phyloP scores from a whole-genome alignment of 2,113 vertebrate genomes.

The Lycocorax pyrrhopterus region DNA sequence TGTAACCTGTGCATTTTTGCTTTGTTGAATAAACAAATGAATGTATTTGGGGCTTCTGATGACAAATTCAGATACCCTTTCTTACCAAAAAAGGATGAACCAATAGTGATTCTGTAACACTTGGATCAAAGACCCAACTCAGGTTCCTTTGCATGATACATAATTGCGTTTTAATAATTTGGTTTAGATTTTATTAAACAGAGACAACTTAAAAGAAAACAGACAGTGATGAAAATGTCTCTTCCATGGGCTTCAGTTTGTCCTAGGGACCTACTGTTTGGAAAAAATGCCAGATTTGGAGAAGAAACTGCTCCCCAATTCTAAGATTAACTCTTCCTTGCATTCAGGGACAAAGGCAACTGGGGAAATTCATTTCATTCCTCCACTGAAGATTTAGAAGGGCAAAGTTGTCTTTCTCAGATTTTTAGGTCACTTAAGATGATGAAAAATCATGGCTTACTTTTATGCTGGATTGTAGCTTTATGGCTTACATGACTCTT shows the following conservation, averaged over 20 bases:
- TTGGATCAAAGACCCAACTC: not conserved
- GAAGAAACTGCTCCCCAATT: not conserved
- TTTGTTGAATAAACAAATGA: not conserved
- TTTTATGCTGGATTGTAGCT: not conserved
- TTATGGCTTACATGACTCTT: not conserved
- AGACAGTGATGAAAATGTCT: not conserved
- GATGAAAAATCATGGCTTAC: not conserved
- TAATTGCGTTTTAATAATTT: not conserved
- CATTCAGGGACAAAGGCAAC: not conserved
- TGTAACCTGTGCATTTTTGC: not conserved
- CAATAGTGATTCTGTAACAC: not conserved
- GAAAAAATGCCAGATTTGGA: not conserved
- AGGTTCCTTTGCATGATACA: not conserved
- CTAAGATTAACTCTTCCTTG: not conserved
- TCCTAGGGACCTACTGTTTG: not conserved
- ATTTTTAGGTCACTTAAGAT: not conserved
- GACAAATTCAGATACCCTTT: not conserved
- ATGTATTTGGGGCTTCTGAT: not conserved
- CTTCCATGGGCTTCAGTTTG: not conserved
- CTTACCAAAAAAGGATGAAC: not conserved
- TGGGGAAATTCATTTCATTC: not conserved
- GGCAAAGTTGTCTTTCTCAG: not conserved
- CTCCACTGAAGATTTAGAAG: not conserved
- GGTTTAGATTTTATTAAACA: not conserved
- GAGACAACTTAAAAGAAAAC: not conserved